Evolutionary conservation across 1,140 invertebrate species (phyloP).

Genomic region (Phocides pigmalion): DNA sequence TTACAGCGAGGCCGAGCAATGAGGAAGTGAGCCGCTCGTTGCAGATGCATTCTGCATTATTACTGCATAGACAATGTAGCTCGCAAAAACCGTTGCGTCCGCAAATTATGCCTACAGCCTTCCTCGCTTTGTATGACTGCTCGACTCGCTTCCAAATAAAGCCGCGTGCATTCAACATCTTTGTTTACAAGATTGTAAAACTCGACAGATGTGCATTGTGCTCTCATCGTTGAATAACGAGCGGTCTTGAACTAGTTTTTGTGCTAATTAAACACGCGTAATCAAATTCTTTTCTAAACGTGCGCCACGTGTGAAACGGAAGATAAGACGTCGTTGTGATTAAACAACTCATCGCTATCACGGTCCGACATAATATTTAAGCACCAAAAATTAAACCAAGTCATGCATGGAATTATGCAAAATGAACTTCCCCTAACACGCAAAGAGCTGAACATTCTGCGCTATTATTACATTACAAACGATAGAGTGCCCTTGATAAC

Average conservation of each 20-base stretch:
- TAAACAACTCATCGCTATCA: neutral
- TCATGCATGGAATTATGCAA: constrained; percentile 44
- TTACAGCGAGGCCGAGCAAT: constrained; percentile 52
- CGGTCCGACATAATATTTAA: constrained; percentile 8
- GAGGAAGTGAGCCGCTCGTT: constrained; percentile 63
- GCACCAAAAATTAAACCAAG: constrained; percentile 15
- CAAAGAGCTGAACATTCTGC: constrained; percentile 66
- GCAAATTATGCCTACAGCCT: constrained; percentile 38
- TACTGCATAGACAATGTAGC: constrained; percentile 47
- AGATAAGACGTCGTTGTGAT: constrained; percentile 3
- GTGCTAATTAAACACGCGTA: constrained; percentile 27
- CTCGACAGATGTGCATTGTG: constrained; percentile 35
- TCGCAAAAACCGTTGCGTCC: constrained; percentile 51
- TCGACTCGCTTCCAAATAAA: constrained; percentile 30
- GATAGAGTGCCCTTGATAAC: constrained; percentile 77
- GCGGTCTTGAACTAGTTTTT: constrained; percentile 32
- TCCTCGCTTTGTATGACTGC: constrained; percentile 35
- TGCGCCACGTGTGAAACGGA: constrained; percentile 13
- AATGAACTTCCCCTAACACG: constrained; percentile 54
- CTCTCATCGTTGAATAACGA: constrained; percentile 18
- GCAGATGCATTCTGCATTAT: constrained; percentile 60
- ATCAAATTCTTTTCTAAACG: constrained; percentile 17
- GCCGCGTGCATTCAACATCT: constrained; percentile 36
- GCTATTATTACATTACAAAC: constrained; percentile 80
- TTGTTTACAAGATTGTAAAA: constrained; percentile 45